Base-by-base conservation (phyloP, 92 coral and sea anemone genomes). In the Blastomussa wellsi region DNA sequence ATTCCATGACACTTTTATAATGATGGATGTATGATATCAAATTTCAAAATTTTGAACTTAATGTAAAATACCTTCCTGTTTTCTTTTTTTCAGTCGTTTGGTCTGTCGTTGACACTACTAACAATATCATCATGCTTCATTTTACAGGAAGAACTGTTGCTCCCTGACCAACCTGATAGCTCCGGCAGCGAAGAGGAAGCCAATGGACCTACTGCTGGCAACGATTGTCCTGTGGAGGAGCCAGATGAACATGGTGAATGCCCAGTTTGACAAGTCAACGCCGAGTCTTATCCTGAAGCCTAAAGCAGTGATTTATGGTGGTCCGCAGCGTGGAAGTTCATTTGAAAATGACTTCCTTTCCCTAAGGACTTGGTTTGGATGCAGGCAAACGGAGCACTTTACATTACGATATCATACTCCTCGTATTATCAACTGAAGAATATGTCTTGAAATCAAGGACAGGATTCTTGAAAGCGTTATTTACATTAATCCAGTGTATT, bases 81-180 rank as follows among this genome's bases (percentile, higher is more conserved):
- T 41, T 3, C 44, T 41, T 41, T 3, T 3, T 41, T 41, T 7
- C 4, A 3, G 3, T 39, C 44, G 44, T 39, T 39, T 39, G 44
- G 44, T 39, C 44, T 3, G 44, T 39, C 44, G 4, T 3, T 44
- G 49, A 0, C 49, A 44, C 49, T 0, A 44, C 49, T 44, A 3
- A 44, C 49, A 44, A 12, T 72, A 29, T 22, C 7, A 24, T 66
- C 16, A 17, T 32, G 17, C 33, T 77, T 19, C 26, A 26, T 31
- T 39, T 59, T 7, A 10, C 60, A 92, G 95, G 95, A 92, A 75
- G 95, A 92, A 51, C 90, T 92, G 71, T 49, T 92, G 49, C 88
- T 92, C 2, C 95, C 95, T 19, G 95, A 92, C 29, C 90, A 92
- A 60, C 85, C 86, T 17, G 92, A 89, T 20, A 86, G 80, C 80